Evolutionary conservation across 2,888 invertebrate species (phyloP), one percentile per base, ranked within the genome.

Genomic region (Drosophila ezoana): DNA sequence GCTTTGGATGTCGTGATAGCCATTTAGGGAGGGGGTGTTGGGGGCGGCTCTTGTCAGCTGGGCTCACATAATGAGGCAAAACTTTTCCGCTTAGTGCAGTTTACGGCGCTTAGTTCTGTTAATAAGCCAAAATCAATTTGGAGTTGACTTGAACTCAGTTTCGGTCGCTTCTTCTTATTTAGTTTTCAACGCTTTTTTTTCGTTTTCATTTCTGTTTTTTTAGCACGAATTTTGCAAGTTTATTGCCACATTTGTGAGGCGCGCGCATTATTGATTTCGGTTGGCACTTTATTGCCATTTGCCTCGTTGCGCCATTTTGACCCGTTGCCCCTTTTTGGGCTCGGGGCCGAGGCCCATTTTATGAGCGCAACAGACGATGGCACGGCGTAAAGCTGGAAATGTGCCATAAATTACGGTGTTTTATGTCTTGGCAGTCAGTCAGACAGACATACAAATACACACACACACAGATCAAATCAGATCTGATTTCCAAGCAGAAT

Each of bases 321-420:
- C 56, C 56, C 69, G 56, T 70, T 75, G 60, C 59, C 38, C 38
- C 47, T 44, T 64, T 53, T 58, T 48, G 57, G 32, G 18, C 41
- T 10, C 16, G 18, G 40, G 32, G 41, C 33, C 41, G 32, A 11
- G 41, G 38, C 52, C 62, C 23, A 10, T 81, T 81, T 81, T 81
- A 81, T 78, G 86, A 59, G 67, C 82, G 78, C 65, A 81, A 70
- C 81, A 81, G 81, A 79, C 85, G 63, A 58, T 60, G 79, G 59
- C 65, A 37, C 51, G 66, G 51, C 71, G 53, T 63, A 66, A 51
- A 72, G 86, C 66, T 85, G 80, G 78, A 78, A 82, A 80, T 82
- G 81, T 86, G 82, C 81, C 83, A 82, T 82, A 82, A 82, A 82
- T 86, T 82, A 83, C 80, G 59, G 71, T 82, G 76, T 78, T 82